These are phyloP conservation scores for Rotaria macrura DNA, from an alignment of 2,888 invertebrate genomes.

Conservation along the genomic window DNA sequence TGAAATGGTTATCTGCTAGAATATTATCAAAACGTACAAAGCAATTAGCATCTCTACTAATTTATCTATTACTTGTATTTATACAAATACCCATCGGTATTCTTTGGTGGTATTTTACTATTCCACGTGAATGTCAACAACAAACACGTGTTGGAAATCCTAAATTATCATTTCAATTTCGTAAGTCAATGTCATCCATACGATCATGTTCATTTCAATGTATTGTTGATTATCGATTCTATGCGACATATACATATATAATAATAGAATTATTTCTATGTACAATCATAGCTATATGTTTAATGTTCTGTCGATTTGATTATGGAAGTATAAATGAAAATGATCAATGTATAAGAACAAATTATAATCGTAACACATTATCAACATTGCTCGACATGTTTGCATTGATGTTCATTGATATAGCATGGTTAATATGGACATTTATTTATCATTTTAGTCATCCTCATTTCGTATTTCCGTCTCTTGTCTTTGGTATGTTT, in stretches of 20 bases:
- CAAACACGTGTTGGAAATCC: not conserved
- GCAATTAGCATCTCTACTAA: not conserved
- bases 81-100: slow-evolving; percentile 18
- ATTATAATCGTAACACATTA: not conserved
- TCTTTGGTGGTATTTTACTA: slow-evolving; percentile 17
- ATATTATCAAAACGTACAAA: not conserved
- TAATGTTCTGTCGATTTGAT: not conserved
- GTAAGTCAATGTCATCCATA: not conserved
- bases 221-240: slow-evolving; percentile 12
- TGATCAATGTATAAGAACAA: not conserved
- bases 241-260: slow-evolving; percentile 5
- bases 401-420: not conserved
- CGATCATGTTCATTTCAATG: slow-evolving; percentile 3
- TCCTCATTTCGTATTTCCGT: not conserved
- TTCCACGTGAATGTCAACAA: not conserved
- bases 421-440: not conserved
- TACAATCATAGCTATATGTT: not conserved
- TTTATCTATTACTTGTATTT: not conserved
- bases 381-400: not conserved
- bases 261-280: not conserved
- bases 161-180: not conserved
- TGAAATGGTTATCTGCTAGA: slow-evolving; percentile 2
- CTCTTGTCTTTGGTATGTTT: not conserved
- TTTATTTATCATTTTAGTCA: not conserved
- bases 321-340: not conserved